These are phyloP conservation scores for Xenopus petersii DNA, from an alignment of 2,797 vertebrate genomes.

Conservation along the genomic window DNA sequence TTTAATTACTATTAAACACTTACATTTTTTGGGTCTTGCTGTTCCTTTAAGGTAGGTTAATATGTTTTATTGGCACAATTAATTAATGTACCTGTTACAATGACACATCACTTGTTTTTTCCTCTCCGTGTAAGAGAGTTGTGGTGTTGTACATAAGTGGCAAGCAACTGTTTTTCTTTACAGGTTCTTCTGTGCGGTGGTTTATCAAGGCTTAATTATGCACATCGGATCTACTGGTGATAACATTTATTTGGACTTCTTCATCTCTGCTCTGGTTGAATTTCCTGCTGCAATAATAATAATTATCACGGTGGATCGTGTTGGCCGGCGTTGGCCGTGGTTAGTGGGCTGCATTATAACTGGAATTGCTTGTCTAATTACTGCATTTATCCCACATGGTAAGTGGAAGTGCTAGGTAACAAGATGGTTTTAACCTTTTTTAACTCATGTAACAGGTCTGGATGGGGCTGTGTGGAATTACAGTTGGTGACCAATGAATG, in stretches of 20 bases:
- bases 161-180: constrained; percentile 15
- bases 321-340: constrained; percentile 59
- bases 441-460: too few species aligned
- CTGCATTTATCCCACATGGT: constrained; percentile 54
- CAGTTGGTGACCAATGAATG: too few species aligned
- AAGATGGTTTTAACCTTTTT: too few species aligned
- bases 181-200: constrained; percentile 67
- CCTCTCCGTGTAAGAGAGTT: too few species aligned
- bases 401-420: constrained; percentile 10
- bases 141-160: too few species aligned
- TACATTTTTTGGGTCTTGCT: too few species aligned
- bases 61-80: too few species aligned
- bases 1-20: too few species aligned
- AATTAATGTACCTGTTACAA: too few species aligned
- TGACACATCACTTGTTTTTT: too few species aligned
- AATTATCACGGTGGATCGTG: constrained; percentile 56
- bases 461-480: too few species aligned
- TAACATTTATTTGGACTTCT: constrained; percentile 63
- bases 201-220: constrained; percentile 74
- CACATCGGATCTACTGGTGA: constrained; percentile 54
- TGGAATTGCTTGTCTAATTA: constrained; percentile 55
- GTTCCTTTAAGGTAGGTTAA: too few species aligned
- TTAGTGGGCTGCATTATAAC: constrained; percentile 50
- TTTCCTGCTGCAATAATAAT: constrained; percentile 60
- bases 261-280: constrained; percentile 61